Evolutionary conservation across 2,797 vertebrate genomes (phyloP).

Genomic region (Bovichtus diacanthus): DNA sequence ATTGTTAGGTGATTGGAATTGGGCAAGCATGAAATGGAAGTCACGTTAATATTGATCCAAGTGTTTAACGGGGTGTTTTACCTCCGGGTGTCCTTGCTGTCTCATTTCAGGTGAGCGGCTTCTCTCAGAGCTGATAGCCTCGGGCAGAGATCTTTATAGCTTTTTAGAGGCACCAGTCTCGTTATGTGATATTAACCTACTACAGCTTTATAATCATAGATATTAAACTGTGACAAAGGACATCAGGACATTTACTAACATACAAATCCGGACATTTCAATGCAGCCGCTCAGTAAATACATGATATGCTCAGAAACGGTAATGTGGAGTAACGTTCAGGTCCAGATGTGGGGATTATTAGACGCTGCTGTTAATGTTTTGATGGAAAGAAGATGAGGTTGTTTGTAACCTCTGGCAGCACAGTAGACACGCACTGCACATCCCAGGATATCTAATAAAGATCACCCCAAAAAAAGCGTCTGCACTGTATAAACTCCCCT

Average conservation of each 20-base stretch:
- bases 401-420: conserved; percentile 82
- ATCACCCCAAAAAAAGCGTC: conserved; percentile 63
- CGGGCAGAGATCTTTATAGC: conserved; percentile 74
- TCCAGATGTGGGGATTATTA: conserved; percentile 85
- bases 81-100: conserved; percentile 94
- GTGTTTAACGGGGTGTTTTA: conserved; percentile 93
- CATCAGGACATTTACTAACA: conserved; percentile 35
- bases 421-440: conserved; percentile 71
- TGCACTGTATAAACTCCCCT: conserved; percentile 65
- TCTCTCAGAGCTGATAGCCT: conserved; percentile 72
- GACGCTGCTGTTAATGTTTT: conserved; percentile 83
- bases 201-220: conserved; percentile 63
- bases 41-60: conserved; percentile 98
- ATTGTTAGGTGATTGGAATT: conserved; percentile 96
- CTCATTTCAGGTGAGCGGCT: conserved; percentile 88
- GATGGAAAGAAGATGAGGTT: conserved; percentile 81
- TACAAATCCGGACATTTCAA: conserved; percentile 35
- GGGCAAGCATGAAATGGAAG: conserved; percentile 99
- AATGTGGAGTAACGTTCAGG: conserved; percentile 26
- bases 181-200: conserved; percentile 64
- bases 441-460: conserved; percentile 69
- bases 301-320: not conserved
- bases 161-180: conserved; percentile 50
- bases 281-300: conserved; percentile 7
- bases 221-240: conserved; percentile 51